Evolutionary conservation across 30 jellyfish, hydroid and myxozoan species (phyloP).

Genomic region (Aurelia sp.): DNA sequence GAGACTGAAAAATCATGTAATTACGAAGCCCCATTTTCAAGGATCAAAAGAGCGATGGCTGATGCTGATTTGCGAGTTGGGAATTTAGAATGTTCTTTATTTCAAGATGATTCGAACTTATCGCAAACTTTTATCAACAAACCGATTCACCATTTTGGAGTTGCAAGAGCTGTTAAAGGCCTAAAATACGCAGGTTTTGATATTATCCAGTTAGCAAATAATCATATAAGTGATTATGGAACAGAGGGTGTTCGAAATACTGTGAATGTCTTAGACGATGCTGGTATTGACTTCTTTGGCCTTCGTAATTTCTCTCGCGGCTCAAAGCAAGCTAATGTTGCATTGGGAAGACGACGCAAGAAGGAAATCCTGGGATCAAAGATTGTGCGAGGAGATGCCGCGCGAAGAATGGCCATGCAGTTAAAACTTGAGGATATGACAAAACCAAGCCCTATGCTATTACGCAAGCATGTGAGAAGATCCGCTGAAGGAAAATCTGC

Average conservation of each 20-base stretch:
- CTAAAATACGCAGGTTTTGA: conserved; percentile 74
- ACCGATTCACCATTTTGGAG: conserved; percentile 40
- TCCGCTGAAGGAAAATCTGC: no score
- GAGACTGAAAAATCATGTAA: conserved; percentile 49
- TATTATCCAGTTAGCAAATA: conserved; percentile 59
- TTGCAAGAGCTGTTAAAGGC: conserved; percentile 59
- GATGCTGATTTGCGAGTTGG: conserved; percentile 60
- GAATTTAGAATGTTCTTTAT: conserved; percentile 33
- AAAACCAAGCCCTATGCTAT: no score
- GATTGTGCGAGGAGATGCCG: no score
- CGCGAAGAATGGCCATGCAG: no score
- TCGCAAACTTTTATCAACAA: background rate
- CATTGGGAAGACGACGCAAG: background rate
- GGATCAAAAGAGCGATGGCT: background rate
- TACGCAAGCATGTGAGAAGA: no score
- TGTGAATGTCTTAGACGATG: conserved; percentile 7
- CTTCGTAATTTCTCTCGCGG: background rate
- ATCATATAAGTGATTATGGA: conserved; percentile 73
- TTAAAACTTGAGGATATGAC: no score
- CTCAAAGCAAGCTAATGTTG: background rate
- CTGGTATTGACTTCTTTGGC: conserved; percentile 59
- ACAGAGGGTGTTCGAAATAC: conserved; percentile 49
- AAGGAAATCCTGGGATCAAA: no score
- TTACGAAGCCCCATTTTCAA: conserved; percentile 21
- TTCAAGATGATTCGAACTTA: background rate